Base-by-base conservation (phyloP, 1,140 invertebrate genomes). In the Hypsibius dujardini region DNA sequence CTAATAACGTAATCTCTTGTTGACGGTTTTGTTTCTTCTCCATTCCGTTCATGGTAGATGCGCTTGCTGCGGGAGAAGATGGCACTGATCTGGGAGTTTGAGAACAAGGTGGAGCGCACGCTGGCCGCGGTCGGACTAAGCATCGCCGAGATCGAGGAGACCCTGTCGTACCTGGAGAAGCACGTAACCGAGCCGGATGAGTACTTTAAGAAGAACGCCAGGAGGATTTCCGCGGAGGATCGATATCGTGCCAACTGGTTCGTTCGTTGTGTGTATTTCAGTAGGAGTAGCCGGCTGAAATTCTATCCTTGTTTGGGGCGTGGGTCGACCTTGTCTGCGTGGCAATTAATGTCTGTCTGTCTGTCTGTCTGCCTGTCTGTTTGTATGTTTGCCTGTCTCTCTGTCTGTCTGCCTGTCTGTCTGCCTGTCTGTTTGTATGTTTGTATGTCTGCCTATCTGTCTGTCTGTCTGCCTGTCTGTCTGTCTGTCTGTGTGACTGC, bases 181-280 rank as follows among this genome's bases (percentile, higher is more conserved):
- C 7, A 67, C 42, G 62, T 42, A 7, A 42, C 42, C 12, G 62
- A 67, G 12, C 62, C 62, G 3, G 62, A 67, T 42, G 62, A 67
- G 3, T 67, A 14, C 62, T 67, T 67, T 42, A 67, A 42, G 62
- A 67, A 67, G 45, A 67, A 67, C 42, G 62, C 62, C 7, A 7
- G 42, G 42, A 7, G 62, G 45, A 67, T 67, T 14, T 67, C 62
- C 3, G 7, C 62, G 7, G 62, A 67, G 45, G 62, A 67, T 42
- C 62, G 62, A 67, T 67, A 67, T 42, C 7, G 62, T 3, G 62
- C 62, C 3, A 67, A 67, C 62, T 67, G 62, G 62, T 67, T 14
- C 3, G 42, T 56, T 7, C 7, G 50, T 56, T 56, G n/a, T n/a
- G n/a, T n/a, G n/a, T n/a, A n/a, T n/a, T n/a, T n/a, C n/a, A n/a